Evolutionary conservation across 2,113 vertebrate species (phyloP), one percentile per base, ranked within the genome.

Genomic region (Sisor rabdophorus): DNA sequence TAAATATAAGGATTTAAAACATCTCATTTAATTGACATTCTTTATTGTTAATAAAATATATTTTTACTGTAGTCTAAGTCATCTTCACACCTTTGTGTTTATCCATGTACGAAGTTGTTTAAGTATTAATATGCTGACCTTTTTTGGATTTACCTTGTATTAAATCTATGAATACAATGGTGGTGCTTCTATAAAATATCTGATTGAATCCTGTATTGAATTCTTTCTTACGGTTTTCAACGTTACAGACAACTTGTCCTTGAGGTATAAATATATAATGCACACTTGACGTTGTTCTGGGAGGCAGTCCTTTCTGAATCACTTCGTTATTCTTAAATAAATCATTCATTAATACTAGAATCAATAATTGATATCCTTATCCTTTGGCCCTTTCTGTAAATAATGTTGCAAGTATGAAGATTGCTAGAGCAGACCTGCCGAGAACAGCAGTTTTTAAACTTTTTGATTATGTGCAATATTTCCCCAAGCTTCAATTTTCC

Each of bases 251-350:
- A 90, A 89, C 85, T 83, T 90, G 91, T 89, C 92, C 90, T 92
- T 91, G 90, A 88, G 87, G 89, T 88, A 91, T 92, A 89, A 92
- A 93, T 92, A 87, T 91, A 89, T 92, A 90, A 92, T 92, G 85
- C 81, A 85, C 87, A 84, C 87, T 82, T 88, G 85, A 89, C 85
- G 89, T 90, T 86, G 87, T 81, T 75, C 86, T 44, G 61, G 84
- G 80, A 91, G 90, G 88, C 87, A 84, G 84, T 84, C 84, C 86
- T 86, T 86, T 91, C 86, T 92, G 91, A 92, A 92, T 91, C 90
- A 89, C 90, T 91, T 88, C 52, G 72, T 80, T 82, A 67, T 80
- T 61, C 78, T 83, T 78, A 87, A 89, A 92, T 92, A 89, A 93
- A 93, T 92, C 88, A 91, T 93, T 93, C 89, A 93, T 92, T 89